Percentiles rank a stretch among this genome's conserved stretches.
phyloP scores from a whole-genome alignment of 2,888 invertebrate species.

The Watsonalla binaria region DNA sequence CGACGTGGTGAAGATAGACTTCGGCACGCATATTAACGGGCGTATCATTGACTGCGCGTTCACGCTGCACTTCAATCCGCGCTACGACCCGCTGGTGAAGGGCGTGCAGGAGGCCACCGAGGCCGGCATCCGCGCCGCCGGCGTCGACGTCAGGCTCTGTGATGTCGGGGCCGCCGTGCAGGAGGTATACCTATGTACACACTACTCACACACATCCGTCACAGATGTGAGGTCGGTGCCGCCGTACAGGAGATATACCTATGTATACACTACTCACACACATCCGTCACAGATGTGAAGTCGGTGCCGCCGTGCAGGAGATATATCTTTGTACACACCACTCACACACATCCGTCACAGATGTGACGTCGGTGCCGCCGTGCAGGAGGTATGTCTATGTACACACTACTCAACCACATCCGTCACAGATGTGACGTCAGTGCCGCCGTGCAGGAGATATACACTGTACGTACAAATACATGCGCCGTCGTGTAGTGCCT shows the following conservation, averaged over 20 bases:
- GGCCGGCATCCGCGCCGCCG: constrained; percentile 96
- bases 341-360: no score
- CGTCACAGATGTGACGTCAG: no score
- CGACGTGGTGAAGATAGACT: constrained; percentile 99
- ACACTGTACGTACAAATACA: background rate
- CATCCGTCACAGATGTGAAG: no score
- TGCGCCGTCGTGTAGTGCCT: background rate
- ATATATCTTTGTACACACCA: no score
- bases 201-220: no score
- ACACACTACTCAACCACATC: no score
- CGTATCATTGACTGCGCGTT: constrained; percentile 99
- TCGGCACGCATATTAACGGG: constrained; percentile 98
- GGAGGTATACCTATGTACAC: no score
- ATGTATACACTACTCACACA: no score
- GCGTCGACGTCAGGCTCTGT: constrained; percentile 98
- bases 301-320: constrained; percentile 98
- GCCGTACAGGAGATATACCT: no score
- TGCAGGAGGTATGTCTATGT: constrained; percentile 94
- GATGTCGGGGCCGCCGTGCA: constrained; percentile 98
- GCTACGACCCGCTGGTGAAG: constrained; percentile 94
- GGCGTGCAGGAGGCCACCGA: constrained; percentile 99
- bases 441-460: no score
- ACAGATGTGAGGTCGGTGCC: no score
- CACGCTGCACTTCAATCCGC: constrained; percentile 97
- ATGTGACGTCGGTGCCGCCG: constrained; percentile 98